phyloP scores from a whole-genome alignment of 2,113 vertebrate species.

The Tupaia tana region DNA sequence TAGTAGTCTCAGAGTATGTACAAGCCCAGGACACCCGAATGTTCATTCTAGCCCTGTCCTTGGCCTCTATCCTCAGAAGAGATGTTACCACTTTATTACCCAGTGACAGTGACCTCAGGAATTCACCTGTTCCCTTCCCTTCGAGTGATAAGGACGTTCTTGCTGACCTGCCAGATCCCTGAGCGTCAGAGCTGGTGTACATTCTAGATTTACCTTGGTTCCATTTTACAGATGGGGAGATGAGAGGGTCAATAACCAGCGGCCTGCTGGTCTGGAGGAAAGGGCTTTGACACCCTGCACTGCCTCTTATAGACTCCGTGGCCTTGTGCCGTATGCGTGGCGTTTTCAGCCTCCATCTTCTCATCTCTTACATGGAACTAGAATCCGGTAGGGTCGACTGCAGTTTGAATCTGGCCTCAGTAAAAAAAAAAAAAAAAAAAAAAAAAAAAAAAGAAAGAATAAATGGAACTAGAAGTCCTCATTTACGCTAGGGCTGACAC shows the following conservation, averaged over 20 bases:
- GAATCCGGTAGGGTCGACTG: too few species aligned
- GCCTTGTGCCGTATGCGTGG: not conserved
- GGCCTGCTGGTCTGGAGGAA: not conserved
- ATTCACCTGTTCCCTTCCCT: conserved; percentile 16
- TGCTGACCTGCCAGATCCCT: not conserved
- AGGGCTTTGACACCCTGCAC: not conserved
- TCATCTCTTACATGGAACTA: not conserved
- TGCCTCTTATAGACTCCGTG: not conserved
- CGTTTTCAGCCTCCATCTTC: not conserved
- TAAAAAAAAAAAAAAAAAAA: too few species aligned
- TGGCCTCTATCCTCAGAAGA: not conserved
- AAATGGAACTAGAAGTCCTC: not conserved
- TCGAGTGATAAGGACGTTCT: not conserved
- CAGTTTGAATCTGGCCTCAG: too few species aligned
- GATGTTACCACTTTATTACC: not conserved
- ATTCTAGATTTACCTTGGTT: not conserved
- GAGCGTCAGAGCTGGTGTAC: not conserved
- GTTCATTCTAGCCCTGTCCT: not conserved
- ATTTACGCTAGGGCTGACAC: not conserved
- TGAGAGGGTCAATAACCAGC: not conserved
- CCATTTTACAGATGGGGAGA: conserved; percentile 1
- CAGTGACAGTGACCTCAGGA: not conserved
- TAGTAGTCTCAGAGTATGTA: not conserved
- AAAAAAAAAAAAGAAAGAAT: too few species aligned
- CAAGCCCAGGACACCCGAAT: not conserved